phyloP scores from a whole-genome alignment of 2,888 invertebrate genomes.

The Carpatolechia fugitivella region DNA sequence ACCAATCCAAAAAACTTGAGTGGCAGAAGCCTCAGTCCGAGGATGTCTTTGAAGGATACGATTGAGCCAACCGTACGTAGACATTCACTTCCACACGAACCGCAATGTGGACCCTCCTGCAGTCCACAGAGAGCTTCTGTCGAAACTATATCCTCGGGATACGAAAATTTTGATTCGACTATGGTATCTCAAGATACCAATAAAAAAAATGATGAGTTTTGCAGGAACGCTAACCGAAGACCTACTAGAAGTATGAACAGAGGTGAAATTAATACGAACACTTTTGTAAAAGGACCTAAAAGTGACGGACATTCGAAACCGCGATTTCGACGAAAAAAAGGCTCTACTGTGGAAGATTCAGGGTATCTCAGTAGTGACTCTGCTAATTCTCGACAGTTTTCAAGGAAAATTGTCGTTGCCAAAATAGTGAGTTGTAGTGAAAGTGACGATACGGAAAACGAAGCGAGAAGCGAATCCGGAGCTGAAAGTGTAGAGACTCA shows the following conservation, averaged over 20 bases:
- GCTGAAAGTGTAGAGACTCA: constrained; percentile 93
- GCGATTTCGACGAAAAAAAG: constrained; percentile 57
- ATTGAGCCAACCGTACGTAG: constrained; percentile 38
- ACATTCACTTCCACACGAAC: constrained; percentile 44
- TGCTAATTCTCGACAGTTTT: constrained; percentile 73
- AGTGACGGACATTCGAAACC: constrained; percentile 43
- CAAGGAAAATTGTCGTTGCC: constrained; percentile 66
- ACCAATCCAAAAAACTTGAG: constrained; percentile 82
- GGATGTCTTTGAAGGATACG: constrained; percentile 50
- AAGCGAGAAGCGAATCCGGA: constrained; percentile 91
- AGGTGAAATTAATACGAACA: constrained; percentile 54
- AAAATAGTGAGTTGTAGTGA: constrained; percentile 82
- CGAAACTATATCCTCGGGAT: constrained; percentile 72
- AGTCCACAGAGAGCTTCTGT: constrained; percentile 75
- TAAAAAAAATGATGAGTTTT: constrained; percentile 36
- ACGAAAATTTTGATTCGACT: constrained; percentile 54
- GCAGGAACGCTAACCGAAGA: constrained; percentile 45
- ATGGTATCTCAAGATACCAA: constrained; percentile 22
- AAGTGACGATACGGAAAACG: constrained; percentile 89
- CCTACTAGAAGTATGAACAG: constrained; percentile 33
- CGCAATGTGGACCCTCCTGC: constrained; percentile 48
- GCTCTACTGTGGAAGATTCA: constrained; percentile 83
- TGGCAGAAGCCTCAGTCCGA: constrained; percentile 82
- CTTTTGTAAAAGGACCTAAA: constrained; percentile 57
- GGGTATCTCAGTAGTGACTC: constrained; percentile 93